Base-by-base conservation (phyloP, 2,888 invertebrate genomes). In the Ormyrus rosae region DNA sequence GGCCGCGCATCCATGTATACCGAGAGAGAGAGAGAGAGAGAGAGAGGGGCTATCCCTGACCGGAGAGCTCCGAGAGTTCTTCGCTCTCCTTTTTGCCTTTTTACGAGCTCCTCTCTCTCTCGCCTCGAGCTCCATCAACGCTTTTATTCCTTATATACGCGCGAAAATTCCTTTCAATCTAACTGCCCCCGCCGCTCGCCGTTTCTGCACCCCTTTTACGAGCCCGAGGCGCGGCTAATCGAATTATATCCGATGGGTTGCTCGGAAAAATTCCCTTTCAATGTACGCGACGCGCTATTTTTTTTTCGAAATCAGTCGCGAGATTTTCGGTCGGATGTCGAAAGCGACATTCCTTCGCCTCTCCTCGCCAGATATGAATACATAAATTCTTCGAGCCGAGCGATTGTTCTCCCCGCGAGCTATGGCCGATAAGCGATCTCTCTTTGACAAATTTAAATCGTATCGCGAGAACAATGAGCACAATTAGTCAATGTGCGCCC, bases 131-230 rank as follows among this genome's bases (percentile, higher is more conserved):
- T 64, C 64, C 13, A 72, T 72, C 72, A 45, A 63, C 46, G 63
- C 74, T 74, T 74, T 65, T 58, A 74, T 74, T 74, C 19, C 58
- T 45, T 19, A 19, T 19, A n/a, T 64, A 71, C 61, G 65, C 58
- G 68, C 45, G 48, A 56, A 70, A 77, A 70, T 77, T 67, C 60
- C 61, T 55, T 60, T 78, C 69, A 63, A 48, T 70, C 46, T 48
- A 48, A n/a, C n/a, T 63, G 4, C 2, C 51, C 6, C 48, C 9
- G 55, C 34, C 6, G 19, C 48, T 60, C 70, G 13, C 13, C 50
- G 8, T 19, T 51, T 50, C 48, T 58, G 45, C n/a, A n/a, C 7
- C 51, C n/a, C 45, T 46, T 55, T 56, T 13, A 64, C 19, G 48
- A 67, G 45, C 10, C 6, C 9, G 10, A 19, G 19, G 56, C 8